Conservation (phyloP, 2,797 vertebrate genomes). For the Sebastes itinus region DNA sequence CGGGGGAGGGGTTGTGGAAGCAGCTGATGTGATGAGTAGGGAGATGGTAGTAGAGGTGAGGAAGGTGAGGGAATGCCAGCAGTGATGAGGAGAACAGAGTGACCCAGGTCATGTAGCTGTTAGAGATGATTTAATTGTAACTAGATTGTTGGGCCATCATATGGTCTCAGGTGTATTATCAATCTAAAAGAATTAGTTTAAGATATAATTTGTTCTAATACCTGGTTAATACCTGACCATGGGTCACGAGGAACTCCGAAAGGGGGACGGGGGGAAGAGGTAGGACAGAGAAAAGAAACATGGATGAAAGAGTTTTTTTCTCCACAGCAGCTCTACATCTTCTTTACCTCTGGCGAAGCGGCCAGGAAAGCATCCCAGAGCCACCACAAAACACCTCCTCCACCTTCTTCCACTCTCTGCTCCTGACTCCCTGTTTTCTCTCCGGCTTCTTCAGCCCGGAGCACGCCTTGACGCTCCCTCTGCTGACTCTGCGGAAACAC, state of each 20-base stretch:
- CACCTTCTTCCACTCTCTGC: conserved; percentile 53
- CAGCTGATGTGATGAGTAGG: background rate
- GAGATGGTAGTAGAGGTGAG: background rate
- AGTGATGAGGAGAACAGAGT: conserved; percentile 10
- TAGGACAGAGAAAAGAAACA: background rate
- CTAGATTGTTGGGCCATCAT: background rate
- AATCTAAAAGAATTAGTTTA: background rate
- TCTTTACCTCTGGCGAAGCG: conserved; percentile 75
- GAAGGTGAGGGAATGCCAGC: background rate
- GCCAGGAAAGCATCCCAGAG: conserved; percentile 82
- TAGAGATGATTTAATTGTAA: background rate
- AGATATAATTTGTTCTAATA: background rate
- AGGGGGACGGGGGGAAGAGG: background rate
- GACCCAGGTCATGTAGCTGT: conserved; percentile 25
- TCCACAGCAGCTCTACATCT: background rate
- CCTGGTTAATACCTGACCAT: background rate
- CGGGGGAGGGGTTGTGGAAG: background rate
- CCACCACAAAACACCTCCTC: conserved; percentile 70
- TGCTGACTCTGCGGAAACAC: conserved; percentile 66
- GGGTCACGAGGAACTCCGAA: background rate
- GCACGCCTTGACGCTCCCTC: conserved; percentile 27
- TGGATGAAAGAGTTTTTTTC: background rate
- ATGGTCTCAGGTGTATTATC: background rate
- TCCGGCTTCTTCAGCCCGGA: conserved; percentile 45
- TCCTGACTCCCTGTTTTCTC: conserved; percentile 37